These are phyloP conservation scores for Chironomus tepperi DNA, from an alignment of 1,140 invertebrate species.

Conservation along the genomic window DNA sequence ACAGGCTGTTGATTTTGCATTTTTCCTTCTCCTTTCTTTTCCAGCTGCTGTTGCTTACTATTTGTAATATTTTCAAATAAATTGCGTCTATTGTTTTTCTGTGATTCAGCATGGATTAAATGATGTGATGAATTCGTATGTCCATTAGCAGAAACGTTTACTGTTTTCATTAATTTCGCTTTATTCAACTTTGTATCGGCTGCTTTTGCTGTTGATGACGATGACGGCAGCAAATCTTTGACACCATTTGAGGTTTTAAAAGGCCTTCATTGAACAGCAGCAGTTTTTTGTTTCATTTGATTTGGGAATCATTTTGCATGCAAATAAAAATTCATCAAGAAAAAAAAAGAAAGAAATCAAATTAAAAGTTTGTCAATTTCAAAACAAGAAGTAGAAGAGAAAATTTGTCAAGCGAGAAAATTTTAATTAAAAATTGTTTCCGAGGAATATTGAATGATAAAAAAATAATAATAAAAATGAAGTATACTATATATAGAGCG, in stretches of 20 bases:
- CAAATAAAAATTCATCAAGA: too few species aligned
- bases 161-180: constrained; percentile 8
- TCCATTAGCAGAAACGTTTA: neutral
- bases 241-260: constrained; percentile 20
- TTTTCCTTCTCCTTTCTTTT: constrained; percentile 21
- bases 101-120: constrained; percentile 18
- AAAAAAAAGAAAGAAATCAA: too few species aligned
- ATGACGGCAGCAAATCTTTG: neutral
- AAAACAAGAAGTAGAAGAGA: too few species aligned
- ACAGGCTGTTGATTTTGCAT: constrained; percentile 4
- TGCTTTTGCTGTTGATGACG: constrained; percentile 8
- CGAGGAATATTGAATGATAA: too few species aligned
- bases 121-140: neutral
- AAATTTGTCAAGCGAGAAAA: too few species aligned
- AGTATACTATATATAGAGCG: too few species aligned
- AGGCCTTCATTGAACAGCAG: neutral
- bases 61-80: constrained; percentile 27
- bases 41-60: neutral
- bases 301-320: too few species aligned
- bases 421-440: too few species aligned
- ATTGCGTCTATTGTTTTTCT: constrained; percentile 30
- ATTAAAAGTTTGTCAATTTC: too few species aligned
- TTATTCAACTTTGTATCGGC: neutral
- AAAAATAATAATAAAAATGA: too few species aligned
- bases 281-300: too few species aligned